A percentile compares a stretch with the other conserved stretches of the same genome.
These are phyloP conservation scores for Pandemis cinnamomeana DNA, from an alignment of 2,888 invertebrate genomes.

Conservation along the genomic window DNA sequence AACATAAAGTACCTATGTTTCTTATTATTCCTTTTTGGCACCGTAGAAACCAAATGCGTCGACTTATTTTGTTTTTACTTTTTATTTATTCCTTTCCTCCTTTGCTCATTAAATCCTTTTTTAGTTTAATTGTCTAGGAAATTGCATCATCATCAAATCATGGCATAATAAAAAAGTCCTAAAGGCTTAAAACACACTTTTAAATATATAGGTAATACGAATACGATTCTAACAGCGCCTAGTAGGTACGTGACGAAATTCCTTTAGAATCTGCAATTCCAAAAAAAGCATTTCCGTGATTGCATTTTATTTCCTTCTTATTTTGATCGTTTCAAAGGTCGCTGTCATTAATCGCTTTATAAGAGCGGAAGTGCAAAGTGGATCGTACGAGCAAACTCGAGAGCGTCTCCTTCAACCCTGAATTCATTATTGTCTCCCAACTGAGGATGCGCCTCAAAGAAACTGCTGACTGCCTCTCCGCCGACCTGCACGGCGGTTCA, in stretches of 20 bases:
- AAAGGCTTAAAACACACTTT: slow-evolving; percentile 47
- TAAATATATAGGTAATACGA: slow-evolving; percentile 39
- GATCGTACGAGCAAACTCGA: slow-evolving; percentile 73
- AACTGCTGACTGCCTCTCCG: slow-evolving; percentile 75
- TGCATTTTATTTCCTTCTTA: slow-evolving; percentile 71
- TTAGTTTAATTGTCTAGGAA: no score
- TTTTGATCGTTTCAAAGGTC: slow-evolving; percentile 73
- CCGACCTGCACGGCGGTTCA: slow-evolving; percentile 62
- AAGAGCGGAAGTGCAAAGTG: slow-evolving; percentile 76
- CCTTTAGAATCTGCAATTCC: slow-evolving; percentile 34
- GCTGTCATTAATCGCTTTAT: slow-evolving; percentile 79
- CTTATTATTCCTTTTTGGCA: no score
- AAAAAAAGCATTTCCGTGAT: slow-evolving; percentile 57
- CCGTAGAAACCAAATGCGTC: no score
- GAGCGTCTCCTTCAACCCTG: slow-evolving; percentile 62
- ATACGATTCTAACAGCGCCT: slow-evolving; percentile 42
- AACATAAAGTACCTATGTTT: no score
- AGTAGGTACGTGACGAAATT: slow-evolving; percentile 45
- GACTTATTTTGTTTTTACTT: no score
- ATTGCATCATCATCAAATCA: no score
- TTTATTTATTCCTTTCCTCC: no score
- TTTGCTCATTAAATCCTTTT: no score
- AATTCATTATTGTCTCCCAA: slow-evolving; percentile 80
- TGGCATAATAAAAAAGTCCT: slow-evolving; percentile 30
- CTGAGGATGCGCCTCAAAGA: slow-evolving; percentile 78